A percentile compares a stretch with the other conserved stretches of the same genome.
Evolutionary conservation across 1,140 invertebrate species (phyloP).

Genomic region (Cataglyphis hispanica): DNA sequence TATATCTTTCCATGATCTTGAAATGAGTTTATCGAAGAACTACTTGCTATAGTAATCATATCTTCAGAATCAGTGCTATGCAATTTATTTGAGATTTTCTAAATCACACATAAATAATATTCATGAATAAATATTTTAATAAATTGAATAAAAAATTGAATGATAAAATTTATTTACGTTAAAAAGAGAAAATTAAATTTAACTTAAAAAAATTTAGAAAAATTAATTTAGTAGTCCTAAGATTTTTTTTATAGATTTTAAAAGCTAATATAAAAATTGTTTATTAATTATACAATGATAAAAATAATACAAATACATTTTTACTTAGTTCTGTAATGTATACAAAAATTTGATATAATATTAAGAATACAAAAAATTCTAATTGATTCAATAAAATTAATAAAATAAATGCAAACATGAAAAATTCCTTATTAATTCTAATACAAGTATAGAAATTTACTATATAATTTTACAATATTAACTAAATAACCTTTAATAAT

Average conservation of each 20-base stretch:
- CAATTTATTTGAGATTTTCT: not conserved
- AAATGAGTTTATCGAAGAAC: not conserved
- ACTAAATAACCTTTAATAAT: not conserved
- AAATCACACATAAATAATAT: slow-evolving; percentile 8
- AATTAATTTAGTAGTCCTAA: too few relatives aligned
- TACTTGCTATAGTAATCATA: not conserved
- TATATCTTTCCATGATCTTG: not conserved
- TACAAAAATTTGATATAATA: not conserved
- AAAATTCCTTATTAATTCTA: not conserved
- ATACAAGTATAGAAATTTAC: not conserved
- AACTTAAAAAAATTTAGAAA: too few relatives aligned
- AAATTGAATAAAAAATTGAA: not conserved
- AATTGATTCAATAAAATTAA: too few relatives aligned
- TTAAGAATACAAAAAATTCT: not conserved
- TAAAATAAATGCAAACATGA: not conserved
- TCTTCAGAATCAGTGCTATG: not conserved
- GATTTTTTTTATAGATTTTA: not conserved
- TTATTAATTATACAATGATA: not conserved
- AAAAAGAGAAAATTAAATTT: not conserved
- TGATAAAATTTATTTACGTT: too few relatives aligned
- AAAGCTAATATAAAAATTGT: not conserved
- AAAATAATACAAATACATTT: not conserved
- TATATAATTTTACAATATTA: not conserved
- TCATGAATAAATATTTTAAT: not conserved
- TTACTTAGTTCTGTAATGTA: not conserved